Base-by-base conservation (phyloP, 2,113 vertebrate species). In the Alaudala cheleensis region DNA sequence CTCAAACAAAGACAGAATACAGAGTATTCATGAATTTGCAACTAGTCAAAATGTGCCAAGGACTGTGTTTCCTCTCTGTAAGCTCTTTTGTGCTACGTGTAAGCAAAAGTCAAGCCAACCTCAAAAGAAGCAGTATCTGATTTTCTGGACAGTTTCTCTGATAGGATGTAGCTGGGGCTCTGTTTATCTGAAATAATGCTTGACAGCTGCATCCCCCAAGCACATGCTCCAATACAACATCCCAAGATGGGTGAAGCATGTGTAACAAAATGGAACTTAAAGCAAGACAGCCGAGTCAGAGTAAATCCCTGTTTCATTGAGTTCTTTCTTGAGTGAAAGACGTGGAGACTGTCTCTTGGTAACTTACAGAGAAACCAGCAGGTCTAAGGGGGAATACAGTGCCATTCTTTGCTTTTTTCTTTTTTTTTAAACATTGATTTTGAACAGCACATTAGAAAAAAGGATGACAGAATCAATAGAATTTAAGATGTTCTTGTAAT, bases 401-500 rank as follows among this genome's bases (percentile, higher is more conserved):
- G 84, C 77, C 73, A 92, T 89, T 96, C 58, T 69, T 79, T 7
- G 8, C 51, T 67, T 90, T 70, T 69, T 90, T 40, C 22, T 64
- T 69, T 65, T 57, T 49, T 51, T 81, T 67, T n/a, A 1, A 4
- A 90, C 91, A 96, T 87, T 92, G 93, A 92, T 96, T 95, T 95
- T 90, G 91, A 95, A 76, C 60, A 93, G 78, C 54, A 92, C 54
- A 88, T 96, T 93, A 92, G 81, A 96, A 96, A 88, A 91, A 83
- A 94, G 78, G 65, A 86, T 97, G 91, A 97, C 85, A 97, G 90
- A 96, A 98, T 97, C 92, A 90, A 96, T 92, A 97, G 83, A 96
- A 94, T 96, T 96, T 93, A 97, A 97, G 91, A 95, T 93, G 97
- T 85, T 93, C 88, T 96, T 90, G 93, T 97, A 97, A 95, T 97